These are phyloP conservation scores for Drosophila serrata DNA, from an alignment of 1,140 invertebrate species.

Conservation along the genomic window DNA sequence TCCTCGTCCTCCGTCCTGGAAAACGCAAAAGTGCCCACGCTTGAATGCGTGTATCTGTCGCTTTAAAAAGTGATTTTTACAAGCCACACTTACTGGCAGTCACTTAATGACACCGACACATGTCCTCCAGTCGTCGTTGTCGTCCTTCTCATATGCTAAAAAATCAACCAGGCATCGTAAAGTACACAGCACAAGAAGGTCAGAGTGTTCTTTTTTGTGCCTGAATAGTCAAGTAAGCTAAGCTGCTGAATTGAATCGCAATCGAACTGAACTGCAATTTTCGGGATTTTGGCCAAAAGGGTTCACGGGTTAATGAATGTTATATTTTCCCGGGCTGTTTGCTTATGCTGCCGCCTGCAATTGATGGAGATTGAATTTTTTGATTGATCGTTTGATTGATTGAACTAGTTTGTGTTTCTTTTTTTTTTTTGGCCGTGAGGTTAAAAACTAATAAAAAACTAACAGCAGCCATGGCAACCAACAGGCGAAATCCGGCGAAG, in stretches of 20 bases:
- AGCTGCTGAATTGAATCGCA: conserved; percentile 18
- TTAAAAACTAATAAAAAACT: conserved; percentile 79
- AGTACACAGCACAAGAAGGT: conserved; percentile 47
- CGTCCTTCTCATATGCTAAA: conserved; percentile 22
- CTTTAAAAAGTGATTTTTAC: conserved; percentile 82
- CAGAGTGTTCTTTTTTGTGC: neutral
- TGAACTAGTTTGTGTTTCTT: too few species aligned
- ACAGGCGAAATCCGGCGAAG: conserved; percentile 35
- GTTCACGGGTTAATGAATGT: conserved; percentile 71
- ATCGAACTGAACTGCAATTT: conserved; percentile 57
- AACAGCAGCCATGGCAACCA: conserved; percentile 8
- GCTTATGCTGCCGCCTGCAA: conserved; percentile 52
- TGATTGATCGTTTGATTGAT: conserved; percentile 81
- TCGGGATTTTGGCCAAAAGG: conserved; percentile 57
- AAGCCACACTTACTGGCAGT: conserved; percentile 35
- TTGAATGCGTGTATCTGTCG: conserved; percentile 74
- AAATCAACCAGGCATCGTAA: conserved; percentile 38
- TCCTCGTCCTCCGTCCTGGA: conserved; percentile 24
- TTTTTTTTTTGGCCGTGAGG: conserved; percentile 43
- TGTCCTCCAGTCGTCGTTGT: conserved; percentile 35
- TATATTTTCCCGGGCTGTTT: conserved; percentile 31
- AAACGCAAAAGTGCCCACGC: conserved; percentile 80
- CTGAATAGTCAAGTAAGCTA: conserved; percentile 48
- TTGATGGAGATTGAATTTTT: conserved; percentile 80
- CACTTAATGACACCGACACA: conserved; percentile 32